phyloP scores from a whole-genome alignment of 2,888 invertebrate genomes.

The Eupeodes luniger region DNA sequence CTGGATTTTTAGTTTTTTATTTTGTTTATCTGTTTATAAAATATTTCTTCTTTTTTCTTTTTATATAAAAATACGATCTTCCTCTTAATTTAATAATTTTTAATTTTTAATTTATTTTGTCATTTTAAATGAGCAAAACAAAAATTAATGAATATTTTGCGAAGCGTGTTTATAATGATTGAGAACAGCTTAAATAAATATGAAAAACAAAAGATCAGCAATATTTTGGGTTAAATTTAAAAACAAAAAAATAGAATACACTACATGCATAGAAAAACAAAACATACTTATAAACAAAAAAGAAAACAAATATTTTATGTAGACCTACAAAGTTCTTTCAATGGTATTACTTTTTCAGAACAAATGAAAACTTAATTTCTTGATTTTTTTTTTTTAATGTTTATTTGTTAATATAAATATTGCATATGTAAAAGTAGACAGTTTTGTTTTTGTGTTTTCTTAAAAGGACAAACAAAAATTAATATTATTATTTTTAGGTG shows the following conservation, averaged over 20 bases:
- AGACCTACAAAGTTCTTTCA: conserved; percentile 65
- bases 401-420: conserved; percentile 9
- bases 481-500: conserved; percentile 31
- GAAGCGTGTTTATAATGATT: conserved; percentile 62
- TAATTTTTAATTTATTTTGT: conserved; percentile 32
- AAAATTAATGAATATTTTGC: conserved; percentile 56
- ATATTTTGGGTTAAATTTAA: conserved; percentile 56
- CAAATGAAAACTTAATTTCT: conserved; percentile 38
- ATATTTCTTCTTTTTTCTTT: conserved; percentile 43
- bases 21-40: conserved; percentile 31
- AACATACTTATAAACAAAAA: background rate
- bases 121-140: conserved; percentile 26
- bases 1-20: conserved; percentile 69
- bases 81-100: conserved; percentile 46
- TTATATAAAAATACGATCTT: conserved; percentile 43
- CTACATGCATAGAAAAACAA: conserved; percentile 5
- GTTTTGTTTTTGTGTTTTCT: conserved; percentile 2
- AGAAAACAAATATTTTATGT: conserved; percentile 41
- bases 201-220: conserved; percentile 40
- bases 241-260: conserved; percentile 24
- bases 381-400: conserved; percentile 11
- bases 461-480: conserved; percentile 4
- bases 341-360: conserved; percentile 70
- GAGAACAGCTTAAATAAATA: conserved; percentile 44
- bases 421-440: conserved; percentile 32